These are phyloP conservation scores for Actenoides hombroni DNA, from an alignment of 2,113 vertebrate genomes.

Conservation along the genomic window DNA sequence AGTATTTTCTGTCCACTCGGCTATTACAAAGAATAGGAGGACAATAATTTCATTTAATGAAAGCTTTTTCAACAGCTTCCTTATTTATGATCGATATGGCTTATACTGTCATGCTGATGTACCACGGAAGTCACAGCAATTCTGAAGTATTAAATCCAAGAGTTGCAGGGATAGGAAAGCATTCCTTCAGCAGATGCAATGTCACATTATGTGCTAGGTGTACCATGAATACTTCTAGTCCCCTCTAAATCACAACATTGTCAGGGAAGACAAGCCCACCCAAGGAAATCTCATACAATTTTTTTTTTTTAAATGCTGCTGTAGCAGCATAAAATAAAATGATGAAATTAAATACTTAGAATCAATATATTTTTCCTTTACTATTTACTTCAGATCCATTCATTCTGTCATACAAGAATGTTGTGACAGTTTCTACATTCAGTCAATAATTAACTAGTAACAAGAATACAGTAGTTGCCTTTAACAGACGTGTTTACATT, in stretches of 20 bases:
- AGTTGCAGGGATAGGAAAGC: not conserved
- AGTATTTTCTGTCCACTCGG: not conserved
- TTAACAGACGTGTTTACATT: not conserved
- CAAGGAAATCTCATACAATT: not conserved
- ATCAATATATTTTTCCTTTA: not conserved
- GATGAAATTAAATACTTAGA: not conserved
- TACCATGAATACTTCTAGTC: not conserved
- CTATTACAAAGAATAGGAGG: not conserved
- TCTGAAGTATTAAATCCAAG: not conserved
- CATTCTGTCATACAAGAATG: not conserved
- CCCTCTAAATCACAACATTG: not conserved
- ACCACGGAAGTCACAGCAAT: not conserved
- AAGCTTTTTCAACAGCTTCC: not conserved
- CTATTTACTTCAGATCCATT: not conserved
- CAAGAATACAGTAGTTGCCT: not conserved
- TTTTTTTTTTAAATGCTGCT: not conserved
- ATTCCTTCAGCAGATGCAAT: not conserved
- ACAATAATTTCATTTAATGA: not conserved
- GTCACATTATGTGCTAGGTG: not conserved
- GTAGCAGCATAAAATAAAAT: not conserved
- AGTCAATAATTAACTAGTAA: not conserved
- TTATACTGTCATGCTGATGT: not conserved
- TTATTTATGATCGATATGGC: not conserved
- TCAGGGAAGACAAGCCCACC: not conserved
- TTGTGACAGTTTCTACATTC: not conserved